Base-by-base conservation (phyloP, 1,140 invertebrate genomes). In the Cyclargus thomasi region DNA sequence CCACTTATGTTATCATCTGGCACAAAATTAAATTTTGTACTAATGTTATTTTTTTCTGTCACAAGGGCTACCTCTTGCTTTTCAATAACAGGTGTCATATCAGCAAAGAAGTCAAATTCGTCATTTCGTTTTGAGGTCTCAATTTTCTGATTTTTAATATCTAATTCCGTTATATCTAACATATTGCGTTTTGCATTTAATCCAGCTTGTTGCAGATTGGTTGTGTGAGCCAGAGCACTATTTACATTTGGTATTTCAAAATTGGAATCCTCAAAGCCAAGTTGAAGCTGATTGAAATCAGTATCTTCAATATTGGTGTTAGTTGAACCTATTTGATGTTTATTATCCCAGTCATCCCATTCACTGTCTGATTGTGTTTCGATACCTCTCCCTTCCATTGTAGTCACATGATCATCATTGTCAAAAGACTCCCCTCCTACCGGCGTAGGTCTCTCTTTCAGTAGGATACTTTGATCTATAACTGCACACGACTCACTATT, bases 341-440 rank as follows among this genome's bases (percentile, higher is more conserved):
- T 92, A 64, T 94, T 93, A 47, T 95, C 94, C 95, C 95, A 96
- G 78, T 96, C 95, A 53, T 94, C 95, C 95, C 95, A 96, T n/a
- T 92, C 81, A 63, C 91, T 86, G 85, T 91, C 87, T 67, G 82
- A 85, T 20, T 74, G 73, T 8, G 72, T 62, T 66, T 70, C 64
- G 47, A 69, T 74, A 59, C 67, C 74, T 35, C 63, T 70, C 20
- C 68, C 39, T 74, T 87, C 64, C 73, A 78, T 79, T 53, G 70
- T 85, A 66, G 83, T 83, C 17, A 59, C 18, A 18, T 59, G 55
- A 36, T 74, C 71, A 71, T 91, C 87, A 64, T 92, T 91, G 4
- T 93, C 92, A 72, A 93, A 91, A 77, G 94, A 95, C 85, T 97
- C 96, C 8, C 95, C 95, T 18, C 96, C 95, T 74, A 96, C 95